Evolutionary conservation across 2,888 invertebrate species (phyloP), one percentile per base, ranked within the genome.

Genomic region (Trachelus stipa): DNA sequence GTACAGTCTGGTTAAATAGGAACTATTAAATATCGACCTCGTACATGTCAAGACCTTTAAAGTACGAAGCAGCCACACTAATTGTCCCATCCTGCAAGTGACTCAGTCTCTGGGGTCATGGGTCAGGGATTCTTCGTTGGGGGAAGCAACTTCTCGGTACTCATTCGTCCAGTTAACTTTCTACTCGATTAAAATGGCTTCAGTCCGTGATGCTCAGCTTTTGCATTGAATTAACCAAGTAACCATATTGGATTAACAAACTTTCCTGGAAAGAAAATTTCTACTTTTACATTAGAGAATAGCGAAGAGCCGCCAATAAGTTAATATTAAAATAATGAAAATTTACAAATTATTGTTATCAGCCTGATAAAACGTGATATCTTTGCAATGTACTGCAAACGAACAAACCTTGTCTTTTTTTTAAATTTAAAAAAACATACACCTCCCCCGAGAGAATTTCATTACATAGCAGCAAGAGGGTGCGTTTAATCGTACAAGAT

Each of bases 21-120:
- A 56, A 56, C 56, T 56, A 56, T 56, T 56, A 56, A 56, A 56
- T 56, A 78, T 82, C 80, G 77, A 68, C 76, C 73, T 77, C 80
- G 79, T 79, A 77, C 74, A 80, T 80, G 85, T 86, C 85, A 82
- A 86, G 88, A 85, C 86, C 87, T 87, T 88, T 85, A 85, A 86
- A 82, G 83, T 82, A 85, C 85, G 80, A 87, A 86, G 87, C 87
- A 85, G 79, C 80, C 83, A 82, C 84, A 83, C 85, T 89, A 89
- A 90, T 90, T 88, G 87, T 86, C 83, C 84, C 86, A 87, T 88
- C 87, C 87, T 87, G 86, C 82, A 83, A 84, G 83, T 88, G 88
- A 89, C 83, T 87, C 86, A 85, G 81, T 73, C 79, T 79, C 79
- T 78, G 77, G 77, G 83, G 85, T 85, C 85, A 83, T 76, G 73